Percentiles rank a stretch among this genome's conserved stretches.
Conservation (phyloP, 1,140 invertebrate genomes). For the Drosophila nasuta region DNA sequence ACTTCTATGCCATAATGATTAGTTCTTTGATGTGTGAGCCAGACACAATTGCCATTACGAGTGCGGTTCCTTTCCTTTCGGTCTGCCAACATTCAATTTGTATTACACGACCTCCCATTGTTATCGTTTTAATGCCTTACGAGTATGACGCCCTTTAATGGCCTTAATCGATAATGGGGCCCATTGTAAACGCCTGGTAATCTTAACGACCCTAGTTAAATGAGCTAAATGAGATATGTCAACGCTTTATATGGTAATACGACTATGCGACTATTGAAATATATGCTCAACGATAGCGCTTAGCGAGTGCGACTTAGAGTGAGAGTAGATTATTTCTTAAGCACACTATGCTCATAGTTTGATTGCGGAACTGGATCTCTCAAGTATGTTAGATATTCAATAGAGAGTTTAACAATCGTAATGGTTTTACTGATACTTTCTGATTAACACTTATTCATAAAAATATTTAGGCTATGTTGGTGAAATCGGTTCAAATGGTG, state of each 20-base stretch:
- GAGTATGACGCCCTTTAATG: conserved; percentile 46
- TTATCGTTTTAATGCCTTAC: conserved; percentile 51
- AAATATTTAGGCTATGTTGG: too few relatives aligned
- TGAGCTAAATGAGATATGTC: conserved; percentile 41
- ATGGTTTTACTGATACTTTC: too few relatives aligned
- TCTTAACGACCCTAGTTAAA: conserved; percentile 52
- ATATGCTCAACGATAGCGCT: conserved; percentile 5
- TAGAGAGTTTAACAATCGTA: too few relatives aligned
- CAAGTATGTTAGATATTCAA: too few relatives aligned
- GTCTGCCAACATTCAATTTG: conserved; percentile 60
- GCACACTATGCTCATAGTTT: not conserved
- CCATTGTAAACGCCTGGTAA: conserved; percentile 50
- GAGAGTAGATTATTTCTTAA: not conserved
- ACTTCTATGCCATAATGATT: conserved; percentile 66
- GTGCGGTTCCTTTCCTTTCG: not conserved
- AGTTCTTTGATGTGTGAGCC: conserved; percentile 65
- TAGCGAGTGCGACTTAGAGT: not conserved
- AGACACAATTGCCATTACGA: conserved; percentile 18
- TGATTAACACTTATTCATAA: too few relatives aligned
- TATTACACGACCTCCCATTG: conserved; percentile 60
- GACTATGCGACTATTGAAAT: conserved; percentile 14
- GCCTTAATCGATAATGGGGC: conserved; percentile 62
- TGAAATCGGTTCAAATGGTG: too few relatives aligned
- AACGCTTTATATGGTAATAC: conserved; percentile 16
- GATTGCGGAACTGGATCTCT: too few relatives aligned